phyloP scores from a whole-genome alignment of 2,797 vertebrate species.

The Anguilla obscura region DNA sequence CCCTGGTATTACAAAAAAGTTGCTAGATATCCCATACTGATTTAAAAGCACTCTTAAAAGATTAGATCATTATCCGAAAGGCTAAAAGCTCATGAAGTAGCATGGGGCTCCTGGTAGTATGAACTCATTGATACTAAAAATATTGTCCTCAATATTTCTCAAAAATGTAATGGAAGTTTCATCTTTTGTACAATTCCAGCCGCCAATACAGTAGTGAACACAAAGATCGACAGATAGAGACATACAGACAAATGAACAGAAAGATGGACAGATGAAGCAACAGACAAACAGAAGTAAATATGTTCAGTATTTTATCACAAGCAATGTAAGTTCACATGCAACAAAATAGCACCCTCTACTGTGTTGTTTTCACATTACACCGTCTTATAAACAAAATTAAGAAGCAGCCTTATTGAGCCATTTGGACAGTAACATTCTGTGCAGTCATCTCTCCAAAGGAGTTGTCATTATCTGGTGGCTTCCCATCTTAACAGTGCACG shows the following conservation, averaged over 20 bases:
- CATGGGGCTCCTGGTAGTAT: background rate
- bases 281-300: background rate
- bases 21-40: background rate
- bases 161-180: background rate
- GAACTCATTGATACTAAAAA: background rate
- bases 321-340: background rate
- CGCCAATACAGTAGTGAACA: background rate
- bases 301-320: background rate
- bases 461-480: background rate
- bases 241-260: too few species aligned
- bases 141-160: background rate
- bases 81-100: background rate
- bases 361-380: background rate
- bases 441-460: background rate
- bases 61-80: background rate
- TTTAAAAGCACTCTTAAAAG: background rate
- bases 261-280: too few species aligned
- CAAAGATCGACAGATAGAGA: background rate
- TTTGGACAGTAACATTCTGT: background rate
- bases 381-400: background rate
- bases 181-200: background rate
- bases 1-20: background rate
- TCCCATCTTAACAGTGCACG: background rate
- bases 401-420: background rate
- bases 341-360: constrained; percentile 20